Evolutionary conservation across 1,140 invertebrate species (phyloP), one percentile per base, ranked within the genome.

Genomic region (Drosophila asahinai): DNA sequence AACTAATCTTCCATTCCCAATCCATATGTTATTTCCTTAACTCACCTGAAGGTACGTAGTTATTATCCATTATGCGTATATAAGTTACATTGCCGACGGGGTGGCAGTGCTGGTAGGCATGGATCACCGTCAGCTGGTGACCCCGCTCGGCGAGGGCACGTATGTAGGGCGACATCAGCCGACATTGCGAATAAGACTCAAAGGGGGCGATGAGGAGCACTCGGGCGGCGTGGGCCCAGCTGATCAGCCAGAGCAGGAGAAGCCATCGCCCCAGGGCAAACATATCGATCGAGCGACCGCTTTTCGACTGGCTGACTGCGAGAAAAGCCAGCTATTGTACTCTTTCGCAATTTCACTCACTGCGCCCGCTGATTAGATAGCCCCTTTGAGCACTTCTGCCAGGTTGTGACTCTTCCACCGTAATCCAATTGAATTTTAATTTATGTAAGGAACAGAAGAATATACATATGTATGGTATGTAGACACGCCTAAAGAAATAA

Each of bases 61-160:
- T 15, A 0, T 38, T 22, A 51, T 81, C 74, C 9, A 19, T 27
- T 1, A 84, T 17, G 2, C 52, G 15, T 47, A 84, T 86, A 9
- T 61, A 65, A 2, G 65, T 54, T 3, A 81, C 36, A 8, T 67
- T 48, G 1, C 43, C 9, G 0, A 71, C 5, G 0, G 51, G 8
- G 0, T 52, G 2, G 51, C 83, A 86, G 3, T 72, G n/a, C 1
- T 47, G 0, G 17, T 52, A 72, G 7, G 74, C 62, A 58, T 79
- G 83, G 30, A 86, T 68, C 1, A 86, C 12, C 2, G 83, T 81
- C 15, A 86, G 7, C 9, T 81, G 15, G 72, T 86, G 83, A 6
- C 79, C 75, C 27, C 76, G 76, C n/a, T 71, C 48, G 0, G 52
- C 25, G n/a, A 86, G 48, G 4, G 64, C 76, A 11, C 40, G n/a